Percentiles rank a stretch among this genome's conserved stretches.
phyloP scores from a whole-genome alignment of 2,113 vertebrate genomes.

The Cyprinus carpio region DNA sequence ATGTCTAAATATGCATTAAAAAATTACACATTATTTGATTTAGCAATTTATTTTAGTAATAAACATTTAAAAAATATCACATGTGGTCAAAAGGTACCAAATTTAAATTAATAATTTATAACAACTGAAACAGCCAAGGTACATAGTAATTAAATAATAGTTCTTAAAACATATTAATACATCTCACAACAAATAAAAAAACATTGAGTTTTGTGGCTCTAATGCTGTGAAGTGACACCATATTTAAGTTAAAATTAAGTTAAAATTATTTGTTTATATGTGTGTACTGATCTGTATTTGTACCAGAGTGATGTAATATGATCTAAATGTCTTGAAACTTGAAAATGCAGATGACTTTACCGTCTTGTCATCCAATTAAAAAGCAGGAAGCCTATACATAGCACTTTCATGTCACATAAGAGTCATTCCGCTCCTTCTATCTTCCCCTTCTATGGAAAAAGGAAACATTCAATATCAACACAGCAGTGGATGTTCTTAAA shows the following conservation, averaged over 20 bases:
- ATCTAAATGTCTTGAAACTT: neutral
- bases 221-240: neutral
- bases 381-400: neutral
- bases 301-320: neutral
- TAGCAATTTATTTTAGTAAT: no score
- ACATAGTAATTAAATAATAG: neutral
- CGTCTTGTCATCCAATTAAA: neutral
- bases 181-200: neutral
- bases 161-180: neutral
- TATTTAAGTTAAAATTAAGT: no score
- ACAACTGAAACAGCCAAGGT: neutral
- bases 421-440: neutral
- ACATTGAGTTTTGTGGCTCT: neutral
- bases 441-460: neutral
- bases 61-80: no score
- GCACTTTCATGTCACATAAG: neutral
- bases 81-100: no score
- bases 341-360: neutral
- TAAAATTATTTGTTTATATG: neutral
- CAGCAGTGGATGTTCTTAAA: neutral
- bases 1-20: neutral
- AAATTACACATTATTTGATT: no score
- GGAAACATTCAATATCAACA: constrained; percentile 3
- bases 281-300: neutral
- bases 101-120: no score